A percentile compares a stretch with the other conserved stretches of the same genome.
phyloP scores from a whole-genome alignment of 1,140 invertebrate species.

The Drosophila grimshawi region DNA sequence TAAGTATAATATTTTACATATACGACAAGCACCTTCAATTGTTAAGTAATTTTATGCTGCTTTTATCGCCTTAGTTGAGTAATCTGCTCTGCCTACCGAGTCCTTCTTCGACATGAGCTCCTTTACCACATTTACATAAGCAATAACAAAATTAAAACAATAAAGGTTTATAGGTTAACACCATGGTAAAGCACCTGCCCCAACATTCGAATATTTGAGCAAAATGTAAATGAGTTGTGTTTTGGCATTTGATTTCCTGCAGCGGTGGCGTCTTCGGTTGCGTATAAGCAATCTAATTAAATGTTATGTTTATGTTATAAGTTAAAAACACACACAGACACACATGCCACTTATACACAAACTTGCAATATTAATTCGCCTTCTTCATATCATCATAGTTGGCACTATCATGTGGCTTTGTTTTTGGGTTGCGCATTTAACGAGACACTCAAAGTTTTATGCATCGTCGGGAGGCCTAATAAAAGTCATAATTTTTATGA shows the following conservation, averaged over 20 bases:
- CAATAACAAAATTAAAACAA: slow-evolving; percentile 66
- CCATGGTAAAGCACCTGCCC: slow-evolving; percentile 15
- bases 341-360: slow-evolving; percentile 28
- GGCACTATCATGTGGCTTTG: slow-evolving; percentile 23
- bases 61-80: slow-evolving; percentile 9
- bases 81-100: slow-evolving; percentile 29
- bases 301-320: slow-evolving; percentile 64
- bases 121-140: slow-evolving; percentile 64
- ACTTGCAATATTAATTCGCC: slow-evolving; percentile 58
- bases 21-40: neutral
- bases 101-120: neutral
- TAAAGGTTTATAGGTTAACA: slow-evolving; percentile 61
- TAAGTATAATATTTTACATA: neutral
- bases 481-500: slow-evolving; percentile 56
- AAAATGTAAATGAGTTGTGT: slow-evolving; percentile 65
- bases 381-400: slow-evolving; percentile 42
- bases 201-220: slow-evolving; percentile 18
- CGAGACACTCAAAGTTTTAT: slow-evolving; percentile 66
- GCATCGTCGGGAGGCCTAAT: slow-evolving; percentile 31
- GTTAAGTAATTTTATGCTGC: slow-evolving; percentile 34
- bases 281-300: slow-evolving; percentile 75
- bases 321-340: slow-evolving; percentile 4
- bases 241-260: slow-evolving; percentile 37
- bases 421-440: slow-evolving; percentile 53
- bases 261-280: slow-evolving; percentile 20